Percentiles rank a stretch among this genome's conserved stretches.
phyloP scores from a whole-genome alignment of 1,140 invertebrate genomes.

The Heliconius melpomene region DNA sequence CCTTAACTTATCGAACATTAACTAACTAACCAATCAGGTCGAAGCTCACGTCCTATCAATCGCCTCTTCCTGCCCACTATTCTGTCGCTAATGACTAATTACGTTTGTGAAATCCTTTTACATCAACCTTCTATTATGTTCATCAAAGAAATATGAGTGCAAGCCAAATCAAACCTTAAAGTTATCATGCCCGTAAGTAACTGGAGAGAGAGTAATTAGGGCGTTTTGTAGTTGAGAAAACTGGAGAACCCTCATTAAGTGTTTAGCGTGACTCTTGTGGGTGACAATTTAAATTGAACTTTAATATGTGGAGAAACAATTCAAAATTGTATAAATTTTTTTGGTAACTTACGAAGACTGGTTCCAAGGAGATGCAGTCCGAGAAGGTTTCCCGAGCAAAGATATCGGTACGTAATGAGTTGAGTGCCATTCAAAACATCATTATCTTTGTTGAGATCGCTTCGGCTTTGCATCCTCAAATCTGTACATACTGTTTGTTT shows the following conservation, averaged over 20 bases:
- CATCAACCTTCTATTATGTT: conserved; percentile 53
- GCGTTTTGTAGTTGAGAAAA: conserved; percentile 46
- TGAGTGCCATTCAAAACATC: conserved; percentile 73
- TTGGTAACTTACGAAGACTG: conserved; percentile 34
- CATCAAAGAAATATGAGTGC: conserved; percentile 27
- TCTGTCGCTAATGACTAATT: conserved; percentile 75
- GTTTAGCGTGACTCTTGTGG: conserved; percentile 55
- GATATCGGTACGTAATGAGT: conserved; percentile 74
- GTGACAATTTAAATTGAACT: conserved; percentile 34
- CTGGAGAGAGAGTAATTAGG: conserved; percentile 39
- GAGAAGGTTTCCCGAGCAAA: conserved; percentile 62
- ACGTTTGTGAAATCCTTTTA: conserved; percentile 65
- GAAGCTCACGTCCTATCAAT: conserved; percentile 60
- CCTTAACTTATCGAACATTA: conserved; percentile 9
- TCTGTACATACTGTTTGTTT: conserved; percentile 37
- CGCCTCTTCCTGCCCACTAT: conserved; percentile 65
- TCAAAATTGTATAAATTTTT: conserved; percentile 36
- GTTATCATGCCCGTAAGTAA: not conserved
- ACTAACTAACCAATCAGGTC: conserved; percentile 49
- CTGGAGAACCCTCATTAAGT: conserved; percentile 65
- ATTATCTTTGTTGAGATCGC: conserved; percentile 64
- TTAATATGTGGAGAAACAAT: conserved; percentile 26
- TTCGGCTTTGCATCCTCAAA: conserved; percentile 45
- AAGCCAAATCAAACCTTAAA: conserved; percentile 45
- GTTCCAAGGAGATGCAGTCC: conserved; percentile 27